Conservation (phyloP, 2,888 invertebrate species). For the Pollenia griseotomentosa region DNA sequence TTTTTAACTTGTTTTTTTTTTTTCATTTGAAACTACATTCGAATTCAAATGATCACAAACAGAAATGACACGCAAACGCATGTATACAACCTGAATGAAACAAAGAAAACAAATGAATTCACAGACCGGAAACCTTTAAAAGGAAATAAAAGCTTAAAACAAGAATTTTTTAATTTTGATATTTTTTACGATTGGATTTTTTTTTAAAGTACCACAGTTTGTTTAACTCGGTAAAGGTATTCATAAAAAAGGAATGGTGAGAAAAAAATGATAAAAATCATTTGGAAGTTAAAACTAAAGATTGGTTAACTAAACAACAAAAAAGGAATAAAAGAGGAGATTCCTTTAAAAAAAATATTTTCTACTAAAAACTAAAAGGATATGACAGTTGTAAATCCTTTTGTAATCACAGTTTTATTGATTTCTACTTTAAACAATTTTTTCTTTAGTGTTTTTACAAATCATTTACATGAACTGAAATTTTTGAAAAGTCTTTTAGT, state of each 20-base stretch:
- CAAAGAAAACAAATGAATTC: conserved; percentile 46
- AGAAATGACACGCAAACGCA: background rate
- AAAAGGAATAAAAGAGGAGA: background rate
- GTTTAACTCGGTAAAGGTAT: conserved; percentile 23
- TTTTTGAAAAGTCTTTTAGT: background rate
- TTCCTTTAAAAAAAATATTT: background rate
- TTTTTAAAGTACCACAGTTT: background rate
- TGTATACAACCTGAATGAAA: conserved; percentile 7
- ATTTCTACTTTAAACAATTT: background rate
- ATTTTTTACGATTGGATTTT: background rate
- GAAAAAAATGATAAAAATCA: conserved; percentile 58
- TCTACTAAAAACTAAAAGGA: background rate
- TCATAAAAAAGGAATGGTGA: conserved; percentile 30
- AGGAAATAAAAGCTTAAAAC: conserved; percentile 71
- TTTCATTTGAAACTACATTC: conserved; percentile 53
- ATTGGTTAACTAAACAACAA: conserved; percentile 9
- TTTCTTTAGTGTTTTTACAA: background rate
- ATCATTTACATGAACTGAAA: background rate
- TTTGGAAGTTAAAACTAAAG: conserved; percentile 12
- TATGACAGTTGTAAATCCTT: conserved; percentile 41
- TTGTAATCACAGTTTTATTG: conserved; percentile 61
- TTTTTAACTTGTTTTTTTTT: background rate
- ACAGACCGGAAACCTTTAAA: conserved; percentile 65
- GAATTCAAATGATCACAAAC: conserved; percentile 15
- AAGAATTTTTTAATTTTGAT: conserved; percentile 37